Evolutionary conservation across 2,888 invertebrate species (phyloP), one percentile per base, ranked within the genome.

Genomic region (Orthonychiurus folsomi): DNA sequence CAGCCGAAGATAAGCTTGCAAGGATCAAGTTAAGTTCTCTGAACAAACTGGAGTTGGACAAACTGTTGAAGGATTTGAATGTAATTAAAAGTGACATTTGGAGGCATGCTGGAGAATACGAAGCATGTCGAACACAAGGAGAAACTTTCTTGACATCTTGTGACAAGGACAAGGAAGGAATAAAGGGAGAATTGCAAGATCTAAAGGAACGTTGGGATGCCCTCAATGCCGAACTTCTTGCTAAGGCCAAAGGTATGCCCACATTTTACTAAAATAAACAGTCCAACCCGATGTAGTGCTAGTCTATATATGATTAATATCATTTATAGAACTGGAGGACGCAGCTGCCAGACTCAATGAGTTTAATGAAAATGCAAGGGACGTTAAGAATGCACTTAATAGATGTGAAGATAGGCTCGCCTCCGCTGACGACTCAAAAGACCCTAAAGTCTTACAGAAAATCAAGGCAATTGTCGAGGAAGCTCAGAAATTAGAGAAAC

Each of bases 21-120:
- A 83, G 85, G 67, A 80, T 93, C 23, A 85, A 85, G 24, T 87
- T 91, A 0, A 85, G 86, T 0, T 73, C 75, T 12, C 87, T 93
- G 78, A 88, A 89, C 67, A 88, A 89, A 75, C 85, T 87, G 64
- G 90, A 91, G 73, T 85, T 93, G 20, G 92, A 92, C 75, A 87
- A 87, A 72, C 92, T 93, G 75, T 80, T 95, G 2, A 86, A 88
- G 60, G 93, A 94, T 73, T 79, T 94, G 61, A 91, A 93, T 74
- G 84, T 84, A 57, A 88, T 95, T 81, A 85, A 93, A 73, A 93
- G 93, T 74, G 95, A 95, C 74, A 86, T 94, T 0, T 89, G 93
- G 87, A 91, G 93, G 77, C 89, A 89, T 74, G 89, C 91, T 18
- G 93, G 93, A 12, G 95, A 95, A 78, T 93, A 88, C 74, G 95